Evolutionary conservation across 2,888 invertebrate species (phyloP), one percentile per base, ranked within the genome.

Genomic region (Onchidella celtica): DNA sequence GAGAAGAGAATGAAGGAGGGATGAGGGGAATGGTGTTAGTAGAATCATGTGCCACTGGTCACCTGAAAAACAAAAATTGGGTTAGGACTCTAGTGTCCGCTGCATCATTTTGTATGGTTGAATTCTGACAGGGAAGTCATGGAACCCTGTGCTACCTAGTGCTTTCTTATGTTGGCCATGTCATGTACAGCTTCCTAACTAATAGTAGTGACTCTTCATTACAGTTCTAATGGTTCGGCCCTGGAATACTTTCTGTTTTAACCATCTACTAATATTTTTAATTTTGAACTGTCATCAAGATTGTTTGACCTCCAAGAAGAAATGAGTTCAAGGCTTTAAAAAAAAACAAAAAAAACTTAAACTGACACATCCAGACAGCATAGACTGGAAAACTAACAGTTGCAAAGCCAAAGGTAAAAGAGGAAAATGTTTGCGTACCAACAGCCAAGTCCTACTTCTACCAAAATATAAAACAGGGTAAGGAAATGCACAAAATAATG

Each of bases 281-380:
- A 47, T 47, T 11, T 47, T 36, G 34, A 24, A 29, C 32, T 36
- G 38, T 73, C 73, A 73, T 73, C 73, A 73, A 73, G 73, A 73
- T 73, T 73, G 73, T 73, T 73, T 73, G 73, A 73, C 59, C 73
- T 73, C 73, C 73, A 59, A 61, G 73, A 70, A 70, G 29, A 32
- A 17, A 70, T 70, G 14, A 47, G 21, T 47, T n/a, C n/a, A n/a
- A n/a, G n/a, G n/a, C n/a, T n/a, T n/a, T 47, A 47, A 47, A 32
- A 70, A 55, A 17, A 32, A 70, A 55, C 27, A 55, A 69, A 3
- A 40, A 6, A 6, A 68, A 38, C n/a, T 27, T 11, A 68, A 21
- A 24, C 4, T 2, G 38, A 68, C 29, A 40, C 27, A 40, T 47
- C 14, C 21, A 24, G 36, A 0, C 24, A 27, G 17, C 34, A 47